A percentile compares a stretch with the other conserved stretches of the same genome.
Conservation (phyloP, 2,113 vertebrate genomes). For the Muntiacus muntjak region DNA sequence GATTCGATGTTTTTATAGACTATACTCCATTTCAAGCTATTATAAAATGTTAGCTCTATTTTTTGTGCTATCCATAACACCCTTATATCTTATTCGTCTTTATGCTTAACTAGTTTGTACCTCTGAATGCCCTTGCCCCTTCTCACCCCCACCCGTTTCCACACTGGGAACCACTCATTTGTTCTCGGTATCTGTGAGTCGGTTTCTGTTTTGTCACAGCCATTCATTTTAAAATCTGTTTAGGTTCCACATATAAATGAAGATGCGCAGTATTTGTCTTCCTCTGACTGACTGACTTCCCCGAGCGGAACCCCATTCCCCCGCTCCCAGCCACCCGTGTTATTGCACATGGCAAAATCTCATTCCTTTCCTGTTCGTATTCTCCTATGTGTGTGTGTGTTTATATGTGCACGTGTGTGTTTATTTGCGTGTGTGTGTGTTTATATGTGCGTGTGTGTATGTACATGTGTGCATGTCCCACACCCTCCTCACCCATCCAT, state of each 20-base stretch:
- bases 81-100: neutral
- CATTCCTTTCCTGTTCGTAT: neutral
- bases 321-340: neutral
- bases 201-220: neutral
- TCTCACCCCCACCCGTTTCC: neutral
- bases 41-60: neutral
- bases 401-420: neutral
- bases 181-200: neutral
- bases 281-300: neutral
- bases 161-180: neutral
- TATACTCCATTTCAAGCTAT: neutral
- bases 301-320: neutral
- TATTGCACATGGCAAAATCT: neutral
- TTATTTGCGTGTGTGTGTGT: too few relatives aligned
- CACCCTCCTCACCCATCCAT: too few relatives aligned
- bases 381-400: neutral
- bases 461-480: too few relatives aligned
- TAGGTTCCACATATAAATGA: neutral
- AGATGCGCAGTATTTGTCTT: neutral
- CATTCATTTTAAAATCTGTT: neutral
- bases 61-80: neutral
- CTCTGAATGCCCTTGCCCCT: neutral
- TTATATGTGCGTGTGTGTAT: too few relatives aligned
- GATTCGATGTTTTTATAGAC: neutral
- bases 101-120: rapidly evolving